Evolutionary conservation across 2,888 invertebrate species (phyloP).

Genomic region (Drosophila planitibia): DNA sequence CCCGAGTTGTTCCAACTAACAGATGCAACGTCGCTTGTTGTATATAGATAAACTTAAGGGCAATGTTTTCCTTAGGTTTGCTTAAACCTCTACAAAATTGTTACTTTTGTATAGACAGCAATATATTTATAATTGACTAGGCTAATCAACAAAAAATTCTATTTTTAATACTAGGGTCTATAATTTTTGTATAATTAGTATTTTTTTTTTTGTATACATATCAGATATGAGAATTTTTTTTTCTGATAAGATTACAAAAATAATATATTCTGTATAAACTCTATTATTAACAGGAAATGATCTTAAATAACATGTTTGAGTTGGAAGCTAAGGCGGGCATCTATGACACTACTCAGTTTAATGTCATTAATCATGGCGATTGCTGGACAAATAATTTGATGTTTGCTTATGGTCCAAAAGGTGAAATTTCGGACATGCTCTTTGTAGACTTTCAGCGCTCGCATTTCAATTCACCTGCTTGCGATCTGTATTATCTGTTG

Average conservation of each 20-base stretch:
- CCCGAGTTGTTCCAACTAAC: too few relatives aligned
- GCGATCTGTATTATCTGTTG: slow-evolving; percentile 77
- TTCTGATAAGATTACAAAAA: neutral
- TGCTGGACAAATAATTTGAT: slow-evolving; percentile 82
- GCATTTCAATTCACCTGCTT: slow-evolving; percentile 71
- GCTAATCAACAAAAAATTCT: neutral
- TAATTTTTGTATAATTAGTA: neutral
- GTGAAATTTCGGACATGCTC: slow-evolving; percentile 62
- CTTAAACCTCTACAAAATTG: neutral
- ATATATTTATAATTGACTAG: neutral
- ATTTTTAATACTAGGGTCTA: neutral
- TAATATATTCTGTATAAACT: neutral
- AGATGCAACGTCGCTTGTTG: neutral
- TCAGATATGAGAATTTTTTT: neutral
- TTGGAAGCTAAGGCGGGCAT: slow-evolving; percentile 1
- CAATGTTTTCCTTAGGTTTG: too few relatives aligned
- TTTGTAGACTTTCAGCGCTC: slow-evolving; percentile 78
- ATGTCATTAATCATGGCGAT: slow-evolving; percentile 81
- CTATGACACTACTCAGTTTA: slow-evolving; percentile 60
- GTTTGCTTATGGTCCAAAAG: slow-evolving; percentile 67
- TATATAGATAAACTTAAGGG: too few relatives aligned
- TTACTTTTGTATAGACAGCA: neutral
- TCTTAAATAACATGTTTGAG: neutral
- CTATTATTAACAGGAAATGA: slow-evolving; percentile 6
- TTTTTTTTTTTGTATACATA: neutral